Base-by-base conservation (phyloP, 2,113 vertebrate genomes). In the Nothocercus julius region DNA sequence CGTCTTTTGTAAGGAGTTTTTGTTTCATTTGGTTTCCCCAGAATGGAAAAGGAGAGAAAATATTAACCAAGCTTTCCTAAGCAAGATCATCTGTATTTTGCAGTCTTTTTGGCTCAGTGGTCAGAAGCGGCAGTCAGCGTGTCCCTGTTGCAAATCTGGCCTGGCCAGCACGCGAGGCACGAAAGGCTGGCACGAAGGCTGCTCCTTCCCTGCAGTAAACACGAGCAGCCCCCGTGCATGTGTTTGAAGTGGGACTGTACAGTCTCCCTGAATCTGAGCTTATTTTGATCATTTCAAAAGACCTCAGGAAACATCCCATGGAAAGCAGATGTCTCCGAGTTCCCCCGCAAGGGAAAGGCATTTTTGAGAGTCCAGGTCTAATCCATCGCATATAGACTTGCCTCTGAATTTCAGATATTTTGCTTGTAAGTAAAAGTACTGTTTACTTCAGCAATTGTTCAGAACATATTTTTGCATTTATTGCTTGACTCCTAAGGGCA, bases 321-420 rank as follows among this genome's bases (percentile, higher is more conserved):
- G 14, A 64, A 69, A 87, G 44, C 62, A 76, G 28, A 2, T 34
- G 7, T 10, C 32, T n/a, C 83, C 75, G 61, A 51, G 49, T 21
- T 72, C 58, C 32, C 68, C 19, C 34, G 11, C 53, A 38, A 51
- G 51, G 49, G 61, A 3, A 66, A 68, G 21, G 44, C 42, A 64
- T 27, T 61, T 38, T 59, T 28, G 70, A 42, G 53, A 3, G 5
- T 20, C 12, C 32, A 61, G 11, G 24, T 32, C 62, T 7, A 44
- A 14, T 0, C 0, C 1, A 0, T 36, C 2, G 2, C 13, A 13
- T 6, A 8, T 11, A 28, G 30, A 58, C 4, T 30, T 2, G 38
- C 27, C 10, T 61, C 61, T 53, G 38, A 51, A 68, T 59, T 67
- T 72, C 78, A 34, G 47, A 22, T 87, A 82, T 76, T 85, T 61